These are phyloP conservation scores for Eptesicus fuscus DNA, from an alignment of 2,113 vertebrate species.

Conservation along the genomic window DNA sequence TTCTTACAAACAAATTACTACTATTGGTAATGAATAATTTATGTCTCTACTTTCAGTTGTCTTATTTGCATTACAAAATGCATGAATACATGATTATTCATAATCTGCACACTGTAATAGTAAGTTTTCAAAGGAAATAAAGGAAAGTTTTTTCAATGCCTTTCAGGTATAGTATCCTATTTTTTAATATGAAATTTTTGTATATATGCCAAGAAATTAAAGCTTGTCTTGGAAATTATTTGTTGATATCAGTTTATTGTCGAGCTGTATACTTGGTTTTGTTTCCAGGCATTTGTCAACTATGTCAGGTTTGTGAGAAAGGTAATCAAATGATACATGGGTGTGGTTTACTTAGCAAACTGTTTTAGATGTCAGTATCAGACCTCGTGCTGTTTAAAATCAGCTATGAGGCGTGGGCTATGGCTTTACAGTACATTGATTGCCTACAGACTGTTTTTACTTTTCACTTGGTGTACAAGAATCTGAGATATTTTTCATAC, in stretches of 20 bases:
- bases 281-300: neutral
- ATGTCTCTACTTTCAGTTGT: slow-evolving; percentile 50
- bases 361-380: neutral
- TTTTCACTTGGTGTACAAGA: slow-evolving; percentile 36
- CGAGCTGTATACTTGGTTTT: neutral
- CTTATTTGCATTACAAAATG: slow-evolving; percentile 64
- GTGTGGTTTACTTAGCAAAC: neutral
- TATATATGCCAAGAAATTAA: slow-evolving; percentile 71
- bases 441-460: slow-evolving; percentile 58
- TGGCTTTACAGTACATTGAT: slow-evolving; percentile 62
- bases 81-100: slow-evolving; percentile 68
- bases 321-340: neutral
- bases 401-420: neutral
- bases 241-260: slow-evolving; percentile 53
- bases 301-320: slow-evolving; percentile 15
- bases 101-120: slow-evolving; percentile 37
- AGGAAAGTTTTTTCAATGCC: slow-evolving; percentile 37
- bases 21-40: slow-evolving; percentile 52
- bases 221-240: slow-evolving; percentile 68
- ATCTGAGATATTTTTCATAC: slow-evolving; percentile 7
- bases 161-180: neutral
- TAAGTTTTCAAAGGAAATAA: slow-evolving; percentile 52
- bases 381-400: neutral
- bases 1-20: slow-evolving; percentile 67
- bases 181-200: slow-evolving; percentile 54